These are phyloP conservation scores for Anabas testudineus DNA, from an alignment of 2,797 vertebrate species.

Conservation along the genomic window DNA sequence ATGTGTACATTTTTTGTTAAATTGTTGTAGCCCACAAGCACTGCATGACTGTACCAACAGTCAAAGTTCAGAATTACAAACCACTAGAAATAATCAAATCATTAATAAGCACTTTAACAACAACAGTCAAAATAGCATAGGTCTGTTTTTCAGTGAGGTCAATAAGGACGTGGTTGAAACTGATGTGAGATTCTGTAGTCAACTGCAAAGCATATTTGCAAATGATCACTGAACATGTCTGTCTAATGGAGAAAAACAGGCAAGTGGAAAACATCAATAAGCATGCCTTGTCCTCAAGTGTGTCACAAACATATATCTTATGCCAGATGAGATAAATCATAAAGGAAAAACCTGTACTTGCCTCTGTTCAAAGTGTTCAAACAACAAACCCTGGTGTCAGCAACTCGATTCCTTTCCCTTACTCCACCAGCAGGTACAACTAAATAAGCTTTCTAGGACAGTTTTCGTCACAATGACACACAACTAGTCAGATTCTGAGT, in stretches of 20 bases:
- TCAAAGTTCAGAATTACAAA: slow-evolving; percentile 1
- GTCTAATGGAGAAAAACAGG: not conserved
- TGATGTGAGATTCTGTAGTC: too few species aligned
- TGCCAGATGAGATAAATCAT: not conserved
- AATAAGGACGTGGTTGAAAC: too few species aligned
- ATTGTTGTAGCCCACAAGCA: not conserved
- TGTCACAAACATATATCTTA: not conserved
- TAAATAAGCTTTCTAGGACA: not conserved
- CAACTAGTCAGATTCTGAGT: too few species aligned
- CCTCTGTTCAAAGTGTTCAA: not conserved
- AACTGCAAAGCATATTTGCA: too few species aligned
- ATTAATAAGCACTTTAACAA: too few species aligned
- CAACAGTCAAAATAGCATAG: too few species aligned
- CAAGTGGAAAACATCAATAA: too few species aligned
- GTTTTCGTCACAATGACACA: not conserved
- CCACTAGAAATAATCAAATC: too few species aligned
- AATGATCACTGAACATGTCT: too few species aligned
- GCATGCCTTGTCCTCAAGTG: too few species aligned
- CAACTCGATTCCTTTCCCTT: not conserved
- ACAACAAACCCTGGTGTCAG: not conserved
- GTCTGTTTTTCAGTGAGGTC: too few species aligned
- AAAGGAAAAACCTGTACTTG: not conserved
- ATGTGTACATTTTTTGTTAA: not conserved
- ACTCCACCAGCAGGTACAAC: not conserved
- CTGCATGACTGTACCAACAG: not conserved